Conservation (phyloP, 2,113 vertebrate genomes). For the Cheilinus undulatus region DNA sequence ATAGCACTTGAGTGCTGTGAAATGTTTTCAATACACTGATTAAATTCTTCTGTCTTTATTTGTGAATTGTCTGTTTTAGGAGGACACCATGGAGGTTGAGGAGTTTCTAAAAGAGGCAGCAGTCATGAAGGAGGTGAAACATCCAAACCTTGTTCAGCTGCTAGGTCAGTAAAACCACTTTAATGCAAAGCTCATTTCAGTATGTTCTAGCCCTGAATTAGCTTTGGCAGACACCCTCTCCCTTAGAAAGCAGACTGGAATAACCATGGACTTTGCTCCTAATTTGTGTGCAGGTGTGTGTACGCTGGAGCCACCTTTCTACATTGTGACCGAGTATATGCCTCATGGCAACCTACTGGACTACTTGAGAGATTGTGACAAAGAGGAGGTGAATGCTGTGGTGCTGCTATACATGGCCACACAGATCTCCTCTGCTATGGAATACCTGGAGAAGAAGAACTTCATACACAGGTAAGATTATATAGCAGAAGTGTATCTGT, state of each 20-base stretch:
- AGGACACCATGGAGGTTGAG: constrained; percentile 99
- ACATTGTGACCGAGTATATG: constrained; percentile 99
- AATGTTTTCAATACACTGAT: background rate
- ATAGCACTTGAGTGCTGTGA: background rate
- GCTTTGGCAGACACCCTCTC: background rate
- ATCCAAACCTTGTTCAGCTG: constrained; percentile 96
- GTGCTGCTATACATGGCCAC: constrained; percentile 99
- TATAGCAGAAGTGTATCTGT: background rate
- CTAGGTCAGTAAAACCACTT: constrained; percentile 74
- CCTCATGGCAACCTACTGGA: constrained; percentile 97
- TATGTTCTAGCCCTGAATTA: background rate
- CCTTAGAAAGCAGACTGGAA: background rate
- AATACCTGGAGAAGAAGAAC: constrained; percentile 98
- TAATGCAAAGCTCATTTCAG: background rate
- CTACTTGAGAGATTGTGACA: constrained; percentile 95
- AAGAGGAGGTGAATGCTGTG: constrained; percentile 95
- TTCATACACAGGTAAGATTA: constrained; percentile 93
- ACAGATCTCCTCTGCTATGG: constrained; percentile 99
- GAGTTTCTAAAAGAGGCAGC: constrained; percentile 98
- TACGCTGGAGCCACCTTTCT: constrained; percentile 97
- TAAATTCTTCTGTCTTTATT: background rate
- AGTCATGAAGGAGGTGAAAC: constrained; percentile 99
- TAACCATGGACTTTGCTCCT: background rate
- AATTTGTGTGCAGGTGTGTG: constrained; percentile 94
- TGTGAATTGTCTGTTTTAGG: constrained; percentile 77